Conservation (phyloP, 2,113 vertebrate genomes). For the Dromas ardeola region DNA sequence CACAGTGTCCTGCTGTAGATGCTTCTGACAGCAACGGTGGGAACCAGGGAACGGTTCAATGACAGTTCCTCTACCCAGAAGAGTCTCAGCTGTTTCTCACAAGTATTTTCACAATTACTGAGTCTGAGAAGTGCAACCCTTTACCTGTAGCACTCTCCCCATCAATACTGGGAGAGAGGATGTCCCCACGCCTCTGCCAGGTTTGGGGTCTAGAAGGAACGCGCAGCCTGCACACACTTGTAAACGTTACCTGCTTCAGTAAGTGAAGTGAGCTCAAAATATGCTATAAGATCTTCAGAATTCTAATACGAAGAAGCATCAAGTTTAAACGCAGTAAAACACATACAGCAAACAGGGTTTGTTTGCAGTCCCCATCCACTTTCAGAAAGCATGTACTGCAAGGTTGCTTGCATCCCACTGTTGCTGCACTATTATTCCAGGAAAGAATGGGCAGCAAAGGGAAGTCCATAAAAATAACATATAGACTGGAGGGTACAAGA, state of each 20-base stretch:
- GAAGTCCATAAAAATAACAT: neutral
- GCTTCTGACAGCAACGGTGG: neutral
- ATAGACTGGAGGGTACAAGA: neutral
- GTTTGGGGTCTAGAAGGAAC: neutral
- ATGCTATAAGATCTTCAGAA: neutral
- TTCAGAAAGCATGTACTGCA: neutral
- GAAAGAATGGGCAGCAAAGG: neutral
- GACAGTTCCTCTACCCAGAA: neutral
- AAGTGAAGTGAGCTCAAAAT: neutral
- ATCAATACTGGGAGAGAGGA: neutral
- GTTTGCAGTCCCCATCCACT: neutral
- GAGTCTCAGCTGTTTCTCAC: neutral
- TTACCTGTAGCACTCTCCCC: neutral
- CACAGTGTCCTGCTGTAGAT: accelerated
- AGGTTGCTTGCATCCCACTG: neutral
- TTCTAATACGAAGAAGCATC: neutral
- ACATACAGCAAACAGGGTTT: neutral
- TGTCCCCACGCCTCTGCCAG: neutral
- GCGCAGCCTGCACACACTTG: neutral
- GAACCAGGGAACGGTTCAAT: neutral
- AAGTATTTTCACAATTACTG: neutral
- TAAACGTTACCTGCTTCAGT: neutral
- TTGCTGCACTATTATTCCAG: neutral
- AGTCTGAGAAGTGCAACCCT: neutral
- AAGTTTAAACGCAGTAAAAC: neutral